Base-by-base conservation (phyloP, 2,888 invertebrate genomes). In the Boloria euphrosyne region DNA sequence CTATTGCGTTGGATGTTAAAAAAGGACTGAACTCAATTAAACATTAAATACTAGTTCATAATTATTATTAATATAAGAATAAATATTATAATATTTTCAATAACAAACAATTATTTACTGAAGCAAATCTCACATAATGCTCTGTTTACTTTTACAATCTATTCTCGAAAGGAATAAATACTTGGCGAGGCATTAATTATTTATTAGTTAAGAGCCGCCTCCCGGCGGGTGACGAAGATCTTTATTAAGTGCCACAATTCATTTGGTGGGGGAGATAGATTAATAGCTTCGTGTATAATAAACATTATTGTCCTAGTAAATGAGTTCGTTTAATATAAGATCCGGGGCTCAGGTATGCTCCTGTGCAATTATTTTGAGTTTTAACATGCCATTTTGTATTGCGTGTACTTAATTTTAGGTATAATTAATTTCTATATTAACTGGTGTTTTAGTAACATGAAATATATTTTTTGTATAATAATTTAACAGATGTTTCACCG, bases 221-320 rank as follows among this genome's bases (percentile, higher is more conserved):
- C 75, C 73, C 73, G 67, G 68, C 70, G 75, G 75, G 72, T 70
- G 74, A 73, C 72, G 73, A 72, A 73, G 80, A 81, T 83, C 80
- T 78, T 82, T 82, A 86, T 84, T 81, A 84, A 86, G 80, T 78
- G 81, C 73, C 76, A 77, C 80, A 78, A 81, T 83, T 82, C 78
- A 80, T 83, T 79, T 73, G 71, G 72, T 68, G 69, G 74, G 75
- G 74, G 76, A 78, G 77, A 77, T 74, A 77, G 80, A 84, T 81
- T 79, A 80, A 85, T 83, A 74, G 72, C 67, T 69, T 67, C 75
- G 74, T 79, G 79, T 77, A 78, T 81, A 78, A 81, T 80, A 78
- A 82, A 81, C 78, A 81, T 81, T 80, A 79, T 80, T 77, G 73
- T 69, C 71, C 71, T 77, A 73, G 73, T 75, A 75, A 75, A 76